Conservation (phyloP, 2,797 vertebrate species). For the Danio aesculapii region DNA sequence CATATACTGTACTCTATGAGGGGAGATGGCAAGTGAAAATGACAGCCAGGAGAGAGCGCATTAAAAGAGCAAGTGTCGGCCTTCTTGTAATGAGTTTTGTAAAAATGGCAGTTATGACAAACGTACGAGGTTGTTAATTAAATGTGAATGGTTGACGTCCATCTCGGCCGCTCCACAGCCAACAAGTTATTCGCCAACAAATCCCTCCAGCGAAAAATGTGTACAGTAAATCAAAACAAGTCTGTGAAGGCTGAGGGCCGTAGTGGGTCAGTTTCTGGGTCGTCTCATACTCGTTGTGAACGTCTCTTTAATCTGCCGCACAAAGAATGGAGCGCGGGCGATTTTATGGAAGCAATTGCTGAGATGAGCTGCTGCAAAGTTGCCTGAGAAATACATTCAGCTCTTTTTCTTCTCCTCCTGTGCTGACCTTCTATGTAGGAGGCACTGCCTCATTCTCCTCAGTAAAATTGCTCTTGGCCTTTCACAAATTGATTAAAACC, state of each 20-base stretch:
- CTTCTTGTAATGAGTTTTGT: constrained; percentile 33
- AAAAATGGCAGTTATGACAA: constrained; percentile 47
- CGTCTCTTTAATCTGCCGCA: constrained; percentile 61
- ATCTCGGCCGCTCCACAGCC: constrained; percentile 32
- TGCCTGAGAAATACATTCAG: constrained; percentile 60
- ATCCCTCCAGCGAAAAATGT: constrained; percentile 49
- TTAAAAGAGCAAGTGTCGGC: constrained; percentile 36
- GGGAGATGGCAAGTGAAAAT: constrained; percentile 6
- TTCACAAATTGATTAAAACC: constrained; percentile 76
- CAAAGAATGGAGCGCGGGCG: constrained; percentile 55
- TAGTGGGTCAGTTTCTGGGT: constrained; percentile 35
- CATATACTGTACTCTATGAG: neutral
- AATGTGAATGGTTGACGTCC: constrained; percentile 52
- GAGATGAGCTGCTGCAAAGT: constrained; percentile 62
- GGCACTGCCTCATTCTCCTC: constrained; percentile 63
- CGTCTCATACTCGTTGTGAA: constrained; percentile 2
- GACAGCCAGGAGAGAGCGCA: constrained; percentile 9
- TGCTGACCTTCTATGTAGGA: constrained; percentile 58
- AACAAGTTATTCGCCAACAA: constrained; percentile 11
- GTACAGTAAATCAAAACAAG: constrained; percentile 42
- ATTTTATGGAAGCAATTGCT: constrained; percentile 63
- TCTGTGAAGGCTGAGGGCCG: constrained; percentile 9
- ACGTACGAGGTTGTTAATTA: constrained; percentile 56
- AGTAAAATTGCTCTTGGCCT: constrained; percentile 65
- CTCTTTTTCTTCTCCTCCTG: constrained; percentile 24